These are phyloP conservation scores for Micrastur ruficollis DNA, from an alignment of 2,797 vertebrate species.

Conservation along the genomic window DNA sequence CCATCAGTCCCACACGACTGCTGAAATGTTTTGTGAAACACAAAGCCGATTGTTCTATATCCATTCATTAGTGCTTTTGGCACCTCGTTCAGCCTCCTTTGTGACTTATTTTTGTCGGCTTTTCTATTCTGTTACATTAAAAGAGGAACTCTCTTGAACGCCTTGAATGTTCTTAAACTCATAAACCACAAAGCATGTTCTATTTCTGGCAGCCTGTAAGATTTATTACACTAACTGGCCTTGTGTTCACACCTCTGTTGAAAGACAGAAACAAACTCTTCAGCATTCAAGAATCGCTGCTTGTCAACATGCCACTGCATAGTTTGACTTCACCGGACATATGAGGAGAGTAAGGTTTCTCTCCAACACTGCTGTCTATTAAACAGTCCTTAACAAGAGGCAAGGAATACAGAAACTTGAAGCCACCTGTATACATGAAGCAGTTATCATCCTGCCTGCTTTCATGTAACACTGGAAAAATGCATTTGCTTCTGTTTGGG, in stretches of 20 bases:
- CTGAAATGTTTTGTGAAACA: neutral
- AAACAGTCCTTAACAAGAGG: neutral
- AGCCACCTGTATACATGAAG: neutral
- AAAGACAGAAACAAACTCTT: constrained; percentile 45
- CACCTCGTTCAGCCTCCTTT: neutral
- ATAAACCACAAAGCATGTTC: constrained; percentile 15
- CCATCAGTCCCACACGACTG: neutral
- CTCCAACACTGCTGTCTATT: neutral
- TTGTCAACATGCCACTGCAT: neutral
- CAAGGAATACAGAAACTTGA: neutral
- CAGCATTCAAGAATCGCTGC: neutral
- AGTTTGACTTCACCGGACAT: neutral
- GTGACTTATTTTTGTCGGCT: neutral
- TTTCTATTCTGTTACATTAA: neutral
- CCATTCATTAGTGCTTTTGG: neutral
- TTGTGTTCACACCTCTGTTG: constrained; percentile 8
- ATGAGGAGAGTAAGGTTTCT: neutral
- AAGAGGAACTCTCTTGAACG: neutral
- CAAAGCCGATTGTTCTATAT: neutral
- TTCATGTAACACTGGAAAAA: neutral
- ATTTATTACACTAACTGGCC: constrained; percentile 4
- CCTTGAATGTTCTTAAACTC: constrained; percentile 19
- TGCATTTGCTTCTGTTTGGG: neutral
- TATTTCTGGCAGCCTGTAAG: neutral
- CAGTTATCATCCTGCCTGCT: neutral